Evolutionary conservation across 2,888 invertebrate species (phyloP).

Genomic region (Gonocerus acuteangulatus): DNA sequence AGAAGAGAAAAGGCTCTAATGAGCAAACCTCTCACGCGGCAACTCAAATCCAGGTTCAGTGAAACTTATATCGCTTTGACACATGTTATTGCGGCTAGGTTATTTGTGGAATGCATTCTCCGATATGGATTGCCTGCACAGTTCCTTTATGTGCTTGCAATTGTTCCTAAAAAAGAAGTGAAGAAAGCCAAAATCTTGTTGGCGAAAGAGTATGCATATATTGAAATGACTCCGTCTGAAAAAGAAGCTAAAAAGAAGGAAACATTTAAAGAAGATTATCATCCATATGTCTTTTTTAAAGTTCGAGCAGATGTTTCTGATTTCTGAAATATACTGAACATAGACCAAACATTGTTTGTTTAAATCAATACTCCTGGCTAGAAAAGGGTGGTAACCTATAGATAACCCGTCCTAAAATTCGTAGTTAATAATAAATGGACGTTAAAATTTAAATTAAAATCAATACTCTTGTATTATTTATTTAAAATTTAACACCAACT

Average conservation of each 20-base stretch:
- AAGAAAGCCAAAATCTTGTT: background rate
- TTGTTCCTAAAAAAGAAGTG: slow-evolving; percentile 1
- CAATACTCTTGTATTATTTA: no score
- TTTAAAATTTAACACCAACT: no score
- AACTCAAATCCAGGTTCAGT: slow-evolving; percentile 7
- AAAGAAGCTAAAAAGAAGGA: background rate
- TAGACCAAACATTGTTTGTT: no score
- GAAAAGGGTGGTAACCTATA: no score
- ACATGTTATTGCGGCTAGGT: slow-evolving; percentile 15
- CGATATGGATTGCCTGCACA: slow-evolving; percentile 2
- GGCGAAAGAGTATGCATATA: slow-evolving; percentile 5
- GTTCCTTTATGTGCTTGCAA: background rate
- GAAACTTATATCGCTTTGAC: slow-evolving; percentile 4
- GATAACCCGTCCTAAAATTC: no score
- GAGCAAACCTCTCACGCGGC: background rate
- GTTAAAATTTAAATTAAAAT: no score
- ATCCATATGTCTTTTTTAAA: background rate
- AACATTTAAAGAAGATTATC: background rate
- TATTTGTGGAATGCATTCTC: slow-evolving; percentile 24
- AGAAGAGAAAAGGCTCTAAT: background rate
- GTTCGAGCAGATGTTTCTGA: background rate
- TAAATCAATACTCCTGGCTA: no score
- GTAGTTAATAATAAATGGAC: no score
- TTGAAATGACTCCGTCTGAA: background rate
- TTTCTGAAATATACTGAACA: background rate